These are phyloP conservation scores for Zaprionus gabonicus DNA, from an alignment of 1,140 invertebrate genomes.

Conservation along the genomic window DNA sequence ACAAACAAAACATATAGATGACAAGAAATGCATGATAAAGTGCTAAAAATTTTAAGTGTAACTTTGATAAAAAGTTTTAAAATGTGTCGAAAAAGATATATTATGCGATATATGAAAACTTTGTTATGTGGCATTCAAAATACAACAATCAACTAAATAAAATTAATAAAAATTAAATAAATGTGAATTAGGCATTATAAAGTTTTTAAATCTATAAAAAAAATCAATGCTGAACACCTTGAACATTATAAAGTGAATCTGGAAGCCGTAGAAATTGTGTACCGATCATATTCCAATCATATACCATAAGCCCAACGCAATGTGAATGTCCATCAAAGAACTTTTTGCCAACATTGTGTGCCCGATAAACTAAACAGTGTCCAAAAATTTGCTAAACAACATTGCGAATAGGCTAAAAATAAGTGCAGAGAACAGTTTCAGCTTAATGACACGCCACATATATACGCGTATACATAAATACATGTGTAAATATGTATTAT, in stretches of 20 bases:
- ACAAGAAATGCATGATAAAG: no score
- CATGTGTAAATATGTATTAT: constrained; percentile 5
- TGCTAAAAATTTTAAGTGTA: no score
- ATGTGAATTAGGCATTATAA: background rate
- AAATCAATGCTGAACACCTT: background rate
- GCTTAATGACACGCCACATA: constrained; percentile 16
- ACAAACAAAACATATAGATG: no score
- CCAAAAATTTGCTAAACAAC: constrained; percentile 30
- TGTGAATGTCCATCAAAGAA: background rate
- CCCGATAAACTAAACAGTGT: constrained; percentile 8
- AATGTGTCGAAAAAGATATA: background rate
- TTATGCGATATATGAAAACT: background rate
- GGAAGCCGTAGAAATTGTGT: background rate
- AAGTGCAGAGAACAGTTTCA: constrained; percentile 39
- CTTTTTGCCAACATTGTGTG: background rate
- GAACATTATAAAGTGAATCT: background rate
- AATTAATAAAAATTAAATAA: background rate
- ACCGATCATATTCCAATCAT: background rate
- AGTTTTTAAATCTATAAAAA: background rate
- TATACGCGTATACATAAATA: background rate
- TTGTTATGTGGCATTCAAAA: background rate
- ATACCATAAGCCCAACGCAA: background rate
- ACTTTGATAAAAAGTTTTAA: background rate
- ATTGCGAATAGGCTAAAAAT: constrained; percentile 42
- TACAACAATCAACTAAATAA: background rate